Percentiles rank a stretch among this genome's conserved stretches.
These are phyloP conservation scores for Manis crassicaudata DNA, from an alignment of 2,797 vertebrate genomes.

Conservation along the genomic window DNA sequence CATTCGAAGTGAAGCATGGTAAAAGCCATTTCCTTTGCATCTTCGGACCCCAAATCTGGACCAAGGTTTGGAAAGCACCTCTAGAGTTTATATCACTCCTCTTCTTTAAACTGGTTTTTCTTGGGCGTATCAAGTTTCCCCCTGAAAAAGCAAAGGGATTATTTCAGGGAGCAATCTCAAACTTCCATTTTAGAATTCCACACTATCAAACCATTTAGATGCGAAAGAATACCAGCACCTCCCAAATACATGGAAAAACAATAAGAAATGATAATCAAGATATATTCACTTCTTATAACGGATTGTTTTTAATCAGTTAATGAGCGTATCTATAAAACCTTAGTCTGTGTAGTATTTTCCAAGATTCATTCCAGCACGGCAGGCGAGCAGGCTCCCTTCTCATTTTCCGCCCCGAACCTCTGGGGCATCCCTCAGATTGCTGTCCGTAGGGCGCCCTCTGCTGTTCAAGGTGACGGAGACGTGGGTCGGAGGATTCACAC, in stretches of 20 bases:
- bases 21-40: background rate
- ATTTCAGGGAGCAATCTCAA: conserved; percentile 1
- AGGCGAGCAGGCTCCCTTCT: background rate
- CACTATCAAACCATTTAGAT: background rate
- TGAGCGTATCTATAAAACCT: background rate
- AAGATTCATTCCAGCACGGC: background rate
- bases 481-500: background rate
- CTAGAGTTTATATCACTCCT: background rate
- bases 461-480: background rate
- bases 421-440: background rate
- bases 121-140: background rate
- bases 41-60: conserved; percentile 13
- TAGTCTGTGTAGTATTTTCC: background rate
- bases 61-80: background rate
- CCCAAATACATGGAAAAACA: conserved; percentile 38
- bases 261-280: background rate
- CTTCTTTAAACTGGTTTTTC: conserved; percentile 13
- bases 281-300: background rate
- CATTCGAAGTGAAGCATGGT: background rate
- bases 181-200: conserved; percentile 44
- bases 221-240: background rate
- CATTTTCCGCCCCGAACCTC: background rate
- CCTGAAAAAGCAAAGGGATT: background rate
- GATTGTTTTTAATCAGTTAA: conserved; percentile 4
- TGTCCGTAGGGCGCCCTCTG: conserved; percentile 49